Base-by-base conservation (phyloP, 2,113 vertebrate genomes). In the Platysternon megacephalum region DNA sequence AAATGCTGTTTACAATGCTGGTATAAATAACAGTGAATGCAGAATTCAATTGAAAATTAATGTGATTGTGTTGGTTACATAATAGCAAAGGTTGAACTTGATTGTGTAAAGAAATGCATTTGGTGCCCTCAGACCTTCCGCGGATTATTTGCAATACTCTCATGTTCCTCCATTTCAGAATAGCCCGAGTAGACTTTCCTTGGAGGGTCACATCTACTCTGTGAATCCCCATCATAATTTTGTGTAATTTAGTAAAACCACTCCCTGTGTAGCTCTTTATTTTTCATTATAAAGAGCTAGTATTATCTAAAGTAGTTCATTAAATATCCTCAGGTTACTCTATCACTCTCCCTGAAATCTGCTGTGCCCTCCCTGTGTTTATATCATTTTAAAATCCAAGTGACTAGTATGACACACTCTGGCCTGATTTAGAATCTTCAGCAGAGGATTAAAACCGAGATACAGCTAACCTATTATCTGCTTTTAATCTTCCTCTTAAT, bases 41-140 rank as follows among this genome's bases (percentile, higher is more conserved):
- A 39, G 79, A 91, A 96, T 94, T 93, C 87, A 93, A 87, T 89
- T 94, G 86, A 84, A 96, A 95, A 93, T 79, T 51, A 84, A 89
- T 76, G 53, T 65, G 82, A 74, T 84, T 87, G 68, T 29, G 82
- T 83, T 94, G 51, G 82, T 90, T 87, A 96, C 93, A 93, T 89
- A 46, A 87, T 44, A 93, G 93, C 0, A 0, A 32, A 14, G 39
- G 86, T 94, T 87, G 51, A 42, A 83, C 82, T 51, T 95, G 89
- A 81, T 84, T 91, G 91, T 93, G 32, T 89, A 82, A 91, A 72
- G n/a, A 94, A 92, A 96, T 46, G 82, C 1, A 0, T 58, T 94
- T 90, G 81, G 35, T 79, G 88, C 76, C 82, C 58, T 44, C 72
- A 82, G 85, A 87, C 86, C 1, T 89, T 90, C 93, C 85, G 53